Conservation (phyloP, 2,888 invertebrate species). For the Dinocampus coccinellae region DNA sequence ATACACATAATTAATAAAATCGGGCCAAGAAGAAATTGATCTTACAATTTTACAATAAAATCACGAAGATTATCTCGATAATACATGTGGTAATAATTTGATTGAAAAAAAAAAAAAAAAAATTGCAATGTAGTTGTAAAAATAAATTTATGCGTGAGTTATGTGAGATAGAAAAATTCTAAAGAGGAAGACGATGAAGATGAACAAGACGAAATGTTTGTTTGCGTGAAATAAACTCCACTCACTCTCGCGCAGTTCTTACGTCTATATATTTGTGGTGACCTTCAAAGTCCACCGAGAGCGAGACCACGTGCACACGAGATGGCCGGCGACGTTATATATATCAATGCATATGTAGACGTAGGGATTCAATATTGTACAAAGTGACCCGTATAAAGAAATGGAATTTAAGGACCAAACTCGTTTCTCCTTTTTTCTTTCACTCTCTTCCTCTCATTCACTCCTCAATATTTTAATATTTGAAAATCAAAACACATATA, state of each 20-base stretch:
- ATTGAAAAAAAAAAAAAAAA: not conserved
- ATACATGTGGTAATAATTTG: no score
- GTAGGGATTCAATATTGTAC: no score
- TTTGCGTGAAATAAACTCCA: not conserved
- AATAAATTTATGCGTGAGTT: not conserved
- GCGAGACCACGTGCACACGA: constrained; percentile 48
- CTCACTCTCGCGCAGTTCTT: not conserved
- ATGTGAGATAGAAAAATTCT: not conserved
- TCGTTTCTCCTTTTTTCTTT: no score
- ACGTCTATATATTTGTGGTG: constrained; percentile 35
- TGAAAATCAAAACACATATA: not conserved
- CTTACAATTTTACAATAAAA: no score
- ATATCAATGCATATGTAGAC: not conserved
- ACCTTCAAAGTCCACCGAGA: constrained; percentile 44
- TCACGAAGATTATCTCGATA: no score
- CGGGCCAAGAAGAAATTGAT: no score
- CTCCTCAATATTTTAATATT: not conserved
- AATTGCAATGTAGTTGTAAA: not conserved
- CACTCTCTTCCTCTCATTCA: no score
- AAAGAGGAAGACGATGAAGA: not conserved
- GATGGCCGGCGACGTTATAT: constrained; percentile 39
- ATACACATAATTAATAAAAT: no score
- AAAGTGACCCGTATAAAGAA: no score
- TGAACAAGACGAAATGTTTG: constrained; percentile 1
- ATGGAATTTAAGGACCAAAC: no score